Conservation (phyloP, 1,140 invertebrate species). For the Goniozus legneri region DNA sequence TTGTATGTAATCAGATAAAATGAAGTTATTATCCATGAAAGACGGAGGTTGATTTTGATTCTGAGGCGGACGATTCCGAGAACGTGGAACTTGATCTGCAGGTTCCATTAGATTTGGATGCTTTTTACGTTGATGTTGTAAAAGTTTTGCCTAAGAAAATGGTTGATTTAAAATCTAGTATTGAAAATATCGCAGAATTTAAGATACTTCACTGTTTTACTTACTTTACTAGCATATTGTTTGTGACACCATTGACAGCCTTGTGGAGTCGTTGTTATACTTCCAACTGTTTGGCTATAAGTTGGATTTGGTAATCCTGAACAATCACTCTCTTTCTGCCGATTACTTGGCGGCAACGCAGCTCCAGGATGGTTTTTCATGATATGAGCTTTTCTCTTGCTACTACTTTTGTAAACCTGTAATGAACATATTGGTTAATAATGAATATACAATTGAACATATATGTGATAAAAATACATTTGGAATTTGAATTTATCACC, state of each 20-base stretch:
- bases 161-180: not conserved
- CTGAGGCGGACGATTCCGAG: conserved; percentile 41
- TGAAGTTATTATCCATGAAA: conserved; percentile 32
- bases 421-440: not conserved
- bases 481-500: conserved; percentile 34
- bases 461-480: not conserved
- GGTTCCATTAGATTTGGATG: conserved; percentile 58
- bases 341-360: conserved; percentile 63
- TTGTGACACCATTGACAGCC: conserved; percentile 79
- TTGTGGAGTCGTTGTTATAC: conserved; percentile 70
- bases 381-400: conserved; percentile 81
- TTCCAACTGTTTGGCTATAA: conserved; percentile 70
- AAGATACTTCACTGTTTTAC: conserved; percentile 7
- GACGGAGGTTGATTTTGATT: conserved; percentile 39
- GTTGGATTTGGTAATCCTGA: conserved; percentile 59
- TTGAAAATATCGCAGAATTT: no score
- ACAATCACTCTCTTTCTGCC: conserved; percentile 54
- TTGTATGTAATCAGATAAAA: conserved; percentile 36
- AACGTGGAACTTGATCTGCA: conserved; percentile 46
- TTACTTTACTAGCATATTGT: conserved; percentile 73
- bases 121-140: conserved; percentile 78
- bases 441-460: not conserved
- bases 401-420: conserved; percentile 79
- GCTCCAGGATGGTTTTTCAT: conserved; percentile 81
- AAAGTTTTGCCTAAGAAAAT: conserved; percentile 62